These are phyloP conservation scores for Bursaphelenchus okinawaensis DNA, from an alignment of 2,888 invertebrate genomes.

Conservation along the genomic window DNA sequence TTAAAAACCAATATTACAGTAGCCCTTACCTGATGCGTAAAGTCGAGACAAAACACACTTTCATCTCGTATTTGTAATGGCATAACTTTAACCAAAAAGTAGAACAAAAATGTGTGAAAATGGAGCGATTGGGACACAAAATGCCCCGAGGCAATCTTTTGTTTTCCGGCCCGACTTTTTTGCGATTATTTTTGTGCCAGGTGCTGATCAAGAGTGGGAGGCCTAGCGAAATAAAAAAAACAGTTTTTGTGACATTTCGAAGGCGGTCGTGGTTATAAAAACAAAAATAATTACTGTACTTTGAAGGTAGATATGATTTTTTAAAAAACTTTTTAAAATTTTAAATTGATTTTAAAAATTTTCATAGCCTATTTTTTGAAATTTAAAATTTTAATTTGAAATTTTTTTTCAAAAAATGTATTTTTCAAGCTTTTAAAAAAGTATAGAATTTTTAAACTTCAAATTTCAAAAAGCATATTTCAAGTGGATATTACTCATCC, in stretches of 20 bases:
- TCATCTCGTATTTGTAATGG: conserved; percentile 23
- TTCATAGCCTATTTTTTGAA: too few species aligned
- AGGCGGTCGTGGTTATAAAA: too few species aligned
- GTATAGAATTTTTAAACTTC: too few species aligned
- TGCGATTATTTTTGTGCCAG: neutral
- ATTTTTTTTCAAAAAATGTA: too few species aligned
- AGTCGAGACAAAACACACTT: conserved; percentile 30
- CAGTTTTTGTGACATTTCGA: neutral
- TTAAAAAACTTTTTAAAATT: too few species aligned
- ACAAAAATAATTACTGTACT: too few species aligned
- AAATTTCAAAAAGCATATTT: too few species aligned
- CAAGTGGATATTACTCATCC: too few species aligned
- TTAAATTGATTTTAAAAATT: too few species aligned
- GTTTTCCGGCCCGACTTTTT: neutral
- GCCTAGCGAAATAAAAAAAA: neutral
- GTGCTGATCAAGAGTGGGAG: conserved; percentile 1
- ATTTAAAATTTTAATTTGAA: too few species aligned
- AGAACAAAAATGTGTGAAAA: neutral
- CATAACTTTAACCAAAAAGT: conserved; percentile 14
- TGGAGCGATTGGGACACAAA: neutral
- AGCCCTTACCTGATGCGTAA: conserved; percentile 21
- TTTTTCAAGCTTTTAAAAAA: too few species aligned
- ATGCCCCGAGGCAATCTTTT: neutral
- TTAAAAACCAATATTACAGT: neutral
- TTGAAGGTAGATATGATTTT: too few species aligned